Base-by-base conservation (phyloP, 2,113 vertebrate species). In the Dicaeum eximium region DNA sequence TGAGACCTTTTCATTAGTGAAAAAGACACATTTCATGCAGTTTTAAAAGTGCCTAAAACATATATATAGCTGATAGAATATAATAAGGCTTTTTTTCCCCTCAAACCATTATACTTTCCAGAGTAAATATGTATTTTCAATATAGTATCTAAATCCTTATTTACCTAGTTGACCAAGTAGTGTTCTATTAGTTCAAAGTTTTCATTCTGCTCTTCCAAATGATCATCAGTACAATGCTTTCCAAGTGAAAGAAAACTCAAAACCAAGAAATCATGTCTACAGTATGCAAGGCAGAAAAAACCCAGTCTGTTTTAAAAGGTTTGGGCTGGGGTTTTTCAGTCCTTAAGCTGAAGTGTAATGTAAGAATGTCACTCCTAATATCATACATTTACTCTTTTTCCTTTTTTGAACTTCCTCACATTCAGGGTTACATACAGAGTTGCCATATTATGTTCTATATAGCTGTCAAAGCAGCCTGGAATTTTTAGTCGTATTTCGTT, bases 111-210 rank as follows among this genome's bases (percentile, higher is more conserved):
- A 60, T 4, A 31, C 10, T 38, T 48, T 89, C 24, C 25, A 84
- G 21, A 91, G 40, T 90, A 97, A 93, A 83, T 57, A 37, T 10
- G 15, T 56, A 38, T 87, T 92, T 97, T 93, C 42, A 88, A 92
- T 96, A 93, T 83, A 85, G 12, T 19, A 56, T 15, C 38, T 87
- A 90, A 88, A 89, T 69, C 13, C 6, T 88, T 96, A 90, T 89
- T 83, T 86, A 82, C 28, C 13, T 16, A 86, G 38, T 37, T 92
- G 61, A 91, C 69, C 72, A 86, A 91, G 64, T 16, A 85, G 23
- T 81, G 22, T 70, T 15, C 31, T 77, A 50, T 12, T 73, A 27
- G 3, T 90, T 93, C 33, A 35, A 40, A 7, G 9, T 10, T 10
- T 88, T 84, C 77, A 23, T 35, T 79, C 11, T 71, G 40, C 28